Percentiles rank a stretch among this genome's conserved stretches.
Conservation (phyloP, 2,113 vertebrate species). For the Corythoichthys haematopterus region DNA sequence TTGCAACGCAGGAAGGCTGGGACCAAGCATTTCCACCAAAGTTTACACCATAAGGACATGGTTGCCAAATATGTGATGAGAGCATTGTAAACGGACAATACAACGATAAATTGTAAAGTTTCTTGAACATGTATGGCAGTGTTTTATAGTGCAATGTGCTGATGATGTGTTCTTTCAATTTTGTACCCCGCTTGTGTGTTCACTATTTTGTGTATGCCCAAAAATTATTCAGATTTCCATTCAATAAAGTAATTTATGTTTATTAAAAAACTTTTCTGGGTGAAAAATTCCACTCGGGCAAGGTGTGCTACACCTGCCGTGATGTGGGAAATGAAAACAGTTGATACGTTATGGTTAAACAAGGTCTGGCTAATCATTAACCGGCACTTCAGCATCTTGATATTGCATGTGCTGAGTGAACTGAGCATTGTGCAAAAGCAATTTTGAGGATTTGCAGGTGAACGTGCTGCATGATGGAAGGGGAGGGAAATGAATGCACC, state of each 20-base stretch:
- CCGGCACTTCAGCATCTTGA: conserved; percentile 23
- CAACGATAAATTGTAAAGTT: conserved; percentile 42
- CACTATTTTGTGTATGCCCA: conserved; percentile 55
- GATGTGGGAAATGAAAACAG: neutral
- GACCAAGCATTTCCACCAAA: conserved; percentile 57
- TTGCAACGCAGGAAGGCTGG: conserved; percentile 44
- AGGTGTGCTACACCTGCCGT: neutral
- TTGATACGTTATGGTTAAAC: conserved; percentile 10
- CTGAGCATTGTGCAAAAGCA: conserved; percentile 20
- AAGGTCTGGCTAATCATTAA: conserved; percentile 53
- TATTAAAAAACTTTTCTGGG: conserved; percentile 51
- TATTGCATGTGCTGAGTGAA: conserved; percentile 11
- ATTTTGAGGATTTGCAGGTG: conserved; percentile 58
- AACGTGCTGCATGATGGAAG: conserved; percentile 44
- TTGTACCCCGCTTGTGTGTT: conserved; percentile 63
- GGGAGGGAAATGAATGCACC: conserved; percentile 57
- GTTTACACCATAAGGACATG: conserved; percentile 54
- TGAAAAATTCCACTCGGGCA: neutral
- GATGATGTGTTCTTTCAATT: conserved; percentile 52
- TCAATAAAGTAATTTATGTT: conserved; percentile 80
- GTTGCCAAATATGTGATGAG: conserved; percentile 39
- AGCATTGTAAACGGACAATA: conserved; percentile 35
- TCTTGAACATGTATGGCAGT: conserved; percentile 49
- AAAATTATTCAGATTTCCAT: conserved; percentile 56
- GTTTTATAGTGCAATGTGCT: conserved; percentile 66